phyloP scores from a whole-genome alignment of 23 tunicate genomes.

The Corella eumyota region DNA sequence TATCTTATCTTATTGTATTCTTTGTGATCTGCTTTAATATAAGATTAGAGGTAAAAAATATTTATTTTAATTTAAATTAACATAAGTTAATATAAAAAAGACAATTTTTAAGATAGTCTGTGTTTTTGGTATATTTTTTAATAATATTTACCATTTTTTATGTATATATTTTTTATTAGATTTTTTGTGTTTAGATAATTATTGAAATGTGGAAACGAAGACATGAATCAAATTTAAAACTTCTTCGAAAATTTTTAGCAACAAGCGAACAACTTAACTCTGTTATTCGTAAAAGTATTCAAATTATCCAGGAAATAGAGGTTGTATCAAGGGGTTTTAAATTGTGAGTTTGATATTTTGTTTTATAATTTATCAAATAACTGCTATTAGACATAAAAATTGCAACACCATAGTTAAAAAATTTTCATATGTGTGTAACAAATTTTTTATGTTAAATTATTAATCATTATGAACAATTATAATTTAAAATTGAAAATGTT shows the following conservation, averaged over 20 bases:
- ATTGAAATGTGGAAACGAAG: constrained; percentile 31
- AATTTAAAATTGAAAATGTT: too few relatives aligned
- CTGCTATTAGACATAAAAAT: too few relatives aligned
- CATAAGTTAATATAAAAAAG: too few relatives aligned
- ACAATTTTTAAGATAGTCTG: not conserved
- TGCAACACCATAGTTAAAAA: too few relatives aligned
- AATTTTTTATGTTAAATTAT: too few relatives aligned
- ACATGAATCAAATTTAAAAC: constrained; percentile 16
- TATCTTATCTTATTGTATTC: not conserved
- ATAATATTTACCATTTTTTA: not conserved
- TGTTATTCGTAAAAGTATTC: constrained; percentile 14
- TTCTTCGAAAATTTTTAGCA: constrained; percentile 9
- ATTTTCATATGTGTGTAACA: too few relatives aligned
- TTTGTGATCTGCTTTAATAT: constrained; percentile 20
- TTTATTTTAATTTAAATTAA: too few relatives aligned
- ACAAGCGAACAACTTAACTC: constrained; percentile 8
- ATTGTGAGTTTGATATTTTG: constrained; percentile 13
- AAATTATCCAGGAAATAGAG: constrained; percentile 45
- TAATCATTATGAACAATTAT: too few relatives aligned
- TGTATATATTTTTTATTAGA: not conserved
- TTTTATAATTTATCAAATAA: too few relatives aligned
- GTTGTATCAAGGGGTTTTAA: constrained; percentile 42
- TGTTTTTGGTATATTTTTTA: not conserved
- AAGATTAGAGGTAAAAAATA: constrained; percentile 31
- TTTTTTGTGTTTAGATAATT: constrained; percentile 15